Conservation (phyloP, 2,113 vertebrate genomes). For the Tachuris rubrigastra region DNA sequence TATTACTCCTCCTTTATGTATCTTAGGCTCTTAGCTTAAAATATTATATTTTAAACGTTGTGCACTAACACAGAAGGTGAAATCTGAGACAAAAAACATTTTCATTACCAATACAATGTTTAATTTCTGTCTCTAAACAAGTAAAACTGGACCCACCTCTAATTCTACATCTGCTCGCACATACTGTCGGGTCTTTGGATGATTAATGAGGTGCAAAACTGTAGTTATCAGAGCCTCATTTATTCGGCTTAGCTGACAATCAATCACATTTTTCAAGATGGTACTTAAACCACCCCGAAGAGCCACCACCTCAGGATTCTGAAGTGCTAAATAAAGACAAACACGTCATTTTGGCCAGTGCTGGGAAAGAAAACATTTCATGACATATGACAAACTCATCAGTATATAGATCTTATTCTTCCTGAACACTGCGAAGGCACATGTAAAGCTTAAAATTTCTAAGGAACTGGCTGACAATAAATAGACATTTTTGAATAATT, state of each 20-base stretch:
- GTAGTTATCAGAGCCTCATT: conserved; percentile 98
- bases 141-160: conserved; percentile 81
- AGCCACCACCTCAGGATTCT: conserved; percentile 96
- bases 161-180: conserved; percentile 94
- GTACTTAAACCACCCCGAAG: conserved; percentile 93
- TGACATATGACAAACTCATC: not conserved
- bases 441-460: not conserved
- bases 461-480: not conserved
- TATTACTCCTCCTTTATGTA: not conserved
- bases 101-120: not conserved
- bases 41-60: not conserved
- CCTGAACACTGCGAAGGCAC: not conserved
- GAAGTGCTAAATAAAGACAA: conserved; percentile 82
- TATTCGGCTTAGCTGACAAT: conserved; percentile 97
- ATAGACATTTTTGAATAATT: not conserved
- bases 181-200: conserved; percentile 94
- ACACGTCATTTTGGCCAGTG: not conserved
- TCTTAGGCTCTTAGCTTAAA: not conserved
- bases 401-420: not conserved
- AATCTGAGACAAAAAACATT: not conserved
- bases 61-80: not conserved
- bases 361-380: not conserved
- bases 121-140: not conserved
- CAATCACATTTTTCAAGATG: conserved; percentile 96
- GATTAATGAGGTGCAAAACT: conserved; percentile 96